Evolutionary conservation across 2,888 invertebrate species (phyloP).

Genomic region (Micoletzkya japonica): DNA sequence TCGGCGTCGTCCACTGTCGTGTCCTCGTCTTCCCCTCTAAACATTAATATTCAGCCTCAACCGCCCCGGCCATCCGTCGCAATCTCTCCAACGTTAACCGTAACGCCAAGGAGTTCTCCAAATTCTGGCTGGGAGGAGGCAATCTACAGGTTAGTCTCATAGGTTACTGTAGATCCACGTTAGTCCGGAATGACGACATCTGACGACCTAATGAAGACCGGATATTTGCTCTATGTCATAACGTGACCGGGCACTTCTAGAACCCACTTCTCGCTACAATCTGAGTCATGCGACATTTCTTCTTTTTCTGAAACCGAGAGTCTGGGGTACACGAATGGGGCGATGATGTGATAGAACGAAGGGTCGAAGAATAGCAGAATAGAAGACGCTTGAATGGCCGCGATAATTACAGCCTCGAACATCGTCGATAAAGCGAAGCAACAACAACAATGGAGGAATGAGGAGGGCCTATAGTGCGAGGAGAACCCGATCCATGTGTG

Average conservation of each 20-base stretch:
- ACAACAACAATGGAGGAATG: not conserved
- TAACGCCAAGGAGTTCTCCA: constrained; percentile 26
- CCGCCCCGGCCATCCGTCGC: constrained; percentile 10
- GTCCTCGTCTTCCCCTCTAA: too few relatives aligned
- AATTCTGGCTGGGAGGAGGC: constrained; percentile 22
- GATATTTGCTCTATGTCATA: too few relatives aligned
- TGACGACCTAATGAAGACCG: too few relatives aligned
- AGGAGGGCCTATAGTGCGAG: not conserved
- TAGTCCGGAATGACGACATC: too few relatives aligned
- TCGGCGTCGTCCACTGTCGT: too few relatives aligned
- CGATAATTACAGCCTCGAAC: constrained; percentile 12
- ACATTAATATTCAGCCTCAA: constrained; percentile 5
- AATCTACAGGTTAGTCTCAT: constrained; percentile 20
- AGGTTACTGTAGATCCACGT: too few relatives aligned
- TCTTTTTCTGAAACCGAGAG: too few relatives aligned
- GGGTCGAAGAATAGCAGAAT: not conserved
- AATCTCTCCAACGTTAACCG: constrained; percentile 24
- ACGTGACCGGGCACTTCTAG: too few relatives aligned
- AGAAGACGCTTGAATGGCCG: too few relatives aligned
- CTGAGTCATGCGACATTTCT: too few relatives aligned
- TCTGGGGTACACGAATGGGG: too few relatives aligned
- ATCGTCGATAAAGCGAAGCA: not conserved
- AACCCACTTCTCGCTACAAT: too few relatives aligned
- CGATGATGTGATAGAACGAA: not conserved
- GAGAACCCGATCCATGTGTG: constrained; percentile 15